Conservation (phyloP, 2,888 invertebrate genomes). For the Timema podura region DNA sequence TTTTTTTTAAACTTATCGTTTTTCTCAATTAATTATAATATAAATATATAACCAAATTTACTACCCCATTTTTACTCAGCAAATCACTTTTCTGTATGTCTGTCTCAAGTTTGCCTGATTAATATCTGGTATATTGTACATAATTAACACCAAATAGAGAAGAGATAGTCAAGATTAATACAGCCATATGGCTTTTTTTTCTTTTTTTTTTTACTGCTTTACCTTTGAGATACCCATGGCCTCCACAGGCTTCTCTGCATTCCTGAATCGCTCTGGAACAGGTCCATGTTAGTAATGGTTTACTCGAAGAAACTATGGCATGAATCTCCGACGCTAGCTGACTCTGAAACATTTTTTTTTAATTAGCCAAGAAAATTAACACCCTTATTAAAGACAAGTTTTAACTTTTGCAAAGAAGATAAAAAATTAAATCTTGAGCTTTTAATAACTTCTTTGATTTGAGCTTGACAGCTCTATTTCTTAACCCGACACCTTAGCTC, state of each 20-base stretch:
- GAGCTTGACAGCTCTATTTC: too few relatives aligned
- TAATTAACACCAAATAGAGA: background rate
- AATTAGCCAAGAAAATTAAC: too few relatives aligned
- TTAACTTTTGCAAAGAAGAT: too few relatives aligned
- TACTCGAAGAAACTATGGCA: conserved; percentile 62
- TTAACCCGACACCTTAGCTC: too few relatives aligned
- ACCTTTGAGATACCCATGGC: conserved; percentile 77
- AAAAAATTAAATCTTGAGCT: too few relatives aligned
- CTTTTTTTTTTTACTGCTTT: background rate
- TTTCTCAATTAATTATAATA: too few relatives aligned
- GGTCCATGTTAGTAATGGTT: conserved; percentile 71
- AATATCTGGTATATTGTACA: background rate
- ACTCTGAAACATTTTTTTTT: conserved; percentile 42
- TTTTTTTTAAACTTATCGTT: too few relatives aligned
- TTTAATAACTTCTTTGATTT: too few relatives aligned
- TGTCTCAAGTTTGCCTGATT: background rate
- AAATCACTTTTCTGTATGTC: background rate
- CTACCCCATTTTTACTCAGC: background rate
- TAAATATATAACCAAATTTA: background rate
- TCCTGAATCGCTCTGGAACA: conserved; percentile 73
- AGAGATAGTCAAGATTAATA: background rate
- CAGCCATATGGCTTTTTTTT: background rate
- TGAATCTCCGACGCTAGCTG: conserved; percentile 61
- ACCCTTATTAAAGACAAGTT: too few relatives aligned
- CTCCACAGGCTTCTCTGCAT: conserved; percentile 82